phyloP scores from a whole-genome alignment of 2,888 invertebrate genomes.

The Gortyna flavago region DNA sequence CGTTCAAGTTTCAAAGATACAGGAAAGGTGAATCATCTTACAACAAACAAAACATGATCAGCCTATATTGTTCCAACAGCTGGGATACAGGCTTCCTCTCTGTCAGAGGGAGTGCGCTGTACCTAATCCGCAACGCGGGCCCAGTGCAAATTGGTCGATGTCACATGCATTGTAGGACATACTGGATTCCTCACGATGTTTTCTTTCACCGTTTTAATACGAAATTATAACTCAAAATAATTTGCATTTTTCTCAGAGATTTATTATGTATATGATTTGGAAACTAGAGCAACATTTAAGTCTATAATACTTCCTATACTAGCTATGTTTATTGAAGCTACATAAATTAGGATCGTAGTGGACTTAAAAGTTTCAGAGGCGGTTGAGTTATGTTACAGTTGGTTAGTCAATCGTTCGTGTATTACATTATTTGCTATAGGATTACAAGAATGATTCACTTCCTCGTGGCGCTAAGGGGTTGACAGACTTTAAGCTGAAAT shows the following conservation, averaged over 20 bases:
- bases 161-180: background rate
- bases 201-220: background rate
- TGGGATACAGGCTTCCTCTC: background rate
- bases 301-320: constrained; percentile 23
- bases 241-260: background rate
- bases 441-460: constrained; percentile 44
- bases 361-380: constrained; percentile 54
- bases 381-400: constrained; percentile 37
- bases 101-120: background rate
- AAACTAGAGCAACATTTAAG: constrained; percentile 19
- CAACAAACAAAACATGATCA: constrained; percentile 3
- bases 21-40: constrained; percentile 18
- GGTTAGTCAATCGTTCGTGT: constrained; percentile 38
- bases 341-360: constrained; percentile 55
- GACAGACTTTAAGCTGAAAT: constrained; percentile 8
- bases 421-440: constrained; percentile 37
- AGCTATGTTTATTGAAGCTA: constrained; percentile 36
- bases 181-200: background rate
- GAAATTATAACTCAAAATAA: background rate
- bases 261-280: background rate
- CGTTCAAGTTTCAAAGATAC: constrained; percentile 36
- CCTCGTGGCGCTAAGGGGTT: constrained; percentile 21
- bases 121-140: background rate
- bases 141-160: background rate
- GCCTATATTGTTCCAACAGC: background rate